Evolutionary conservation across 2,113 vertebrate genomes (phyloP).

Genomic region (Hucho hucho): DNA sequence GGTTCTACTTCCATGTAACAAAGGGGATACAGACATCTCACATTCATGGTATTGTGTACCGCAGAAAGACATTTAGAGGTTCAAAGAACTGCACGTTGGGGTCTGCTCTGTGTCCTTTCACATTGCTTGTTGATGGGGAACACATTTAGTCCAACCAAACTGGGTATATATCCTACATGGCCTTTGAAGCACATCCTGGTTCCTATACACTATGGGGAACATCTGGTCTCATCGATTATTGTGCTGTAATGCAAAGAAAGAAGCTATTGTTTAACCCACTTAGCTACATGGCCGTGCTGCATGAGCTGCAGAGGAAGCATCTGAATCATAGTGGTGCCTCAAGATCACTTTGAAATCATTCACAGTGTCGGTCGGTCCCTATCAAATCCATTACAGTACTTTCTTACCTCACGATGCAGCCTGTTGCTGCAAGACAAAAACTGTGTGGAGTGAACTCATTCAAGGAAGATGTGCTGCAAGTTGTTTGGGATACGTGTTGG

Average conservation of each 20-base stretch:
- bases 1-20: background rate
- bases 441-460: background rate
- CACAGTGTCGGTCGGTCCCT: slow-evolving; percentile 21
- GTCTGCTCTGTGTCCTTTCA: slow-evolving; percentile 65
- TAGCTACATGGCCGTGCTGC: slow-evolving; percentile 26
- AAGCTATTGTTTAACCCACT: slow-evolving; percentile 71
- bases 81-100: slow-evolving; percentile 25
- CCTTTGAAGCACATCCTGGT: slow-evolving; percentile 24
- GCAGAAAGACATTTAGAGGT: slow-evolving; percentile 47
- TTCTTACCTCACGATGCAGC: background rate
- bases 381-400: slow-evolving; percentile 22
- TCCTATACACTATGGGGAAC: slow-evolving; percentile 58
- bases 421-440: background rate
- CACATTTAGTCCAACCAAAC: slow-evolving; percentile 59
- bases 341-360: slow-evolving; percentile 33
- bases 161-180: slow-evolving; percentile 4
- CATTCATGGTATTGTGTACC: slow-evolving; percentile 20
- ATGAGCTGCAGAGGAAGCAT: slow-evolving; percentile 42
- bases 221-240: slow-evolving; percentile 69
- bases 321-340: slow-evolving; percentile 8
- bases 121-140: slow-evolving; percentile 62
- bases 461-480: background rate
- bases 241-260: slow-evolving; percentile 67
- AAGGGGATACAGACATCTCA: background rate
- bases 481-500: background rate